Percentiles rank a stretch among this genome's conserved stretches.
These are phyloP conservation scores for Alauda arvensis DNA, from an alignment of 2,797 vertebrate species.

Conservation along the genomic window DNA sequence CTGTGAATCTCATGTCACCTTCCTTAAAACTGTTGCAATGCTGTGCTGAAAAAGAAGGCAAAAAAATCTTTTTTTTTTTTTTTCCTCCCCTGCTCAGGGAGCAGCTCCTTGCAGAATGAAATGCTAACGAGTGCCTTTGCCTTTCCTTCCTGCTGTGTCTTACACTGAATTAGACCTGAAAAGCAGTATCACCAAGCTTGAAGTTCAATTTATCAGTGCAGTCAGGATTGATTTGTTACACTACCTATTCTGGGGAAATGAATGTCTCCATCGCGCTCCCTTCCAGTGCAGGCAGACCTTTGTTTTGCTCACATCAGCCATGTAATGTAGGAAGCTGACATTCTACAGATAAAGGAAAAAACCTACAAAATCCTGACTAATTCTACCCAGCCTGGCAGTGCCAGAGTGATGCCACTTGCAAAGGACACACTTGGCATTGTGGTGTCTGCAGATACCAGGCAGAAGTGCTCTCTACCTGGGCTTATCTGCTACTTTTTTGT, in stretches of 20 bases:
- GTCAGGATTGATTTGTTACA: constrained; percentile 56
- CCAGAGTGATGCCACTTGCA: constrained; percentile 5
- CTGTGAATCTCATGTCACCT: background rate
- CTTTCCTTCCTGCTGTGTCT: constrained; percentile 48
- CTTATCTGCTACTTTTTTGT: background rate
- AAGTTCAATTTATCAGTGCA: constrained; percentile 56
- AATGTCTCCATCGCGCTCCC: constrained; percentile 36
- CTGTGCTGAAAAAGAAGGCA: background rate
- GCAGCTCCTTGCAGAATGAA: constrained; percentile 34
- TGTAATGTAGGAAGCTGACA: constrained; percentile 57
- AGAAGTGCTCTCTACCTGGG: background rate
- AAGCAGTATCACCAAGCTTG: constrained; percentile 52
- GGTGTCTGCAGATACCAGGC: background rate
- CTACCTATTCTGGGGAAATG: constrained; percentile 26
- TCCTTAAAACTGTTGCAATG: background rate
- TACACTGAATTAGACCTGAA: constrained; percentile 53
- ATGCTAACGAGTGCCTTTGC: constrained; percentile 42
- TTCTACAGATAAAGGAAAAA: constrained; percentile 46
- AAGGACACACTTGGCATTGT: background rate
- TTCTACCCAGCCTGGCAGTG: constrained; percentile 5
- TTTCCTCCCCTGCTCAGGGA: background rate
- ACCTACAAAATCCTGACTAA: constrained; percentile 30
- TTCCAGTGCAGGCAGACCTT: constrained; percentile 48
- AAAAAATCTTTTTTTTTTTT: background rate
- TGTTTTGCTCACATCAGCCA: constrained; percentile 57